Evolutionary conservation across 2,888 invertebrate species (phyloP), one percentile per base, ranked within the genome.

Genomic region (Pyrrhia umbra): DNA sequence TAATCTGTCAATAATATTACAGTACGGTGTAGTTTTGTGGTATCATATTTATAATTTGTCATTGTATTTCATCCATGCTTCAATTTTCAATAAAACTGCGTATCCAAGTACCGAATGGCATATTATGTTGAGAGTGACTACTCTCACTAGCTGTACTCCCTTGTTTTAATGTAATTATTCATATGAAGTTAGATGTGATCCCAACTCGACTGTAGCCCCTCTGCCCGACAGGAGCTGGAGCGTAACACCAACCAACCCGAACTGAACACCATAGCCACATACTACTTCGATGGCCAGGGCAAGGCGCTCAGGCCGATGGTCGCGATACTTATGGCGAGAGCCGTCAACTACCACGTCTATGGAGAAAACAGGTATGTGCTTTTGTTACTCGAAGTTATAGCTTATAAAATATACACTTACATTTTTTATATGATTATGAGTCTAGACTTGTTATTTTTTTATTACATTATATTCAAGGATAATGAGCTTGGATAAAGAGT

Each of bases 211-310:
- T 90, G 85, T 88, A 91, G 88, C 84, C 75, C 64, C 43, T 89
- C 68, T 91, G 83, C 55, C 77, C 92, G 89, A 73, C 95, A 97
- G 97, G 96, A 96, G 89, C 95, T 98, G 90, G 95, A 96, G 88
- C 95, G 96, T 85, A 97, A 97, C 91, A 98, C 98, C 85, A 96
- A 96, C 90, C 97, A 97, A 92, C 95, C 97, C 72, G 98, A 98
- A 94, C 95, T 99, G 89, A 97, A 97, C 93, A 97, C 97, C 90
- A 98, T 99, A 95, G 97, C 99, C 70, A 97, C 98, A 87, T 99
- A 99, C 95, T 99, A 99, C 95, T 99, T 99, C 95, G 98, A 99
- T 94, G 99, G 99, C 68, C 98, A 99, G 92, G 99, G 99, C 85
- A 99, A 99, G 95, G 98, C 99, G 79, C 96, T 99, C 80, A 96